Conservation (phyloP, 2,797 vertebrate species). For the Coregonus suidteri region DNA sequence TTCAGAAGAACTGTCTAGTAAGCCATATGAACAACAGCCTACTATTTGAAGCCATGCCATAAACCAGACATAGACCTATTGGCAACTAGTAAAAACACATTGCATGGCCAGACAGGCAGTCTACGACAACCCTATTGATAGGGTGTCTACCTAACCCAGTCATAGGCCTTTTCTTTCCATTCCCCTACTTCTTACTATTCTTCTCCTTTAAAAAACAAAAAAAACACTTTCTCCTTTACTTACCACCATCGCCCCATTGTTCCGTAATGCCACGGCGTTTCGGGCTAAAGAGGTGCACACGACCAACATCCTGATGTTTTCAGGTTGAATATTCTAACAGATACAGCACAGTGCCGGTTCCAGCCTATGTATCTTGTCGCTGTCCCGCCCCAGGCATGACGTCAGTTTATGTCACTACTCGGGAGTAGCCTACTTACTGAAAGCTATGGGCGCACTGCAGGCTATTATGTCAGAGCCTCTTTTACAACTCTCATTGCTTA, state of each 20-base stretch:
- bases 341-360: too few relatives aligned
- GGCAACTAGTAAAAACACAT: too few relatives aligned
- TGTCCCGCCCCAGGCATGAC: background rate
- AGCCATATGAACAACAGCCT: too few relatives aligned
- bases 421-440: background rate
- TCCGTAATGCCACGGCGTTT: conserved; percentile 43
- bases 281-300: conserved; percentile 42
- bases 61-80: too few relatives aligned
- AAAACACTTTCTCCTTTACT: conserved; percentile 31
- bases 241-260: conserved; percentile 49
- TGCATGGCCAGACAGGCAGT: too few relatives aligned
- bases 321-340: background rate
- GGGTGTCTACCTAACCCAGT: too few relatives aligned
- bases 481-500: conserved; percentile 45
- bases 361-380: background rate
- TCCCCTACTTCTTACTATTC: too few relatives aligned
- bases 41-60: too few relatives aligned
- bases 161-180: too few relatives aligned
- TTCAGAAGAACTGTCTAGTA: too few relatives aligned
- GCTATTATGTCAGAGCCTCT: conserved; percentile 15
- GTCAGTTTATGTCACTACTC: background rate
- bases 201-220: background rate
- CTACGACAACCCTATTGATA: too few relatives aligned
- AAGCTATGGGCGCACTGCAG: background rate
- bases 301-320: conserved; percentile 55